A percentile compares a stretch with the other conserved stretches of the same genome.
Conservation (phyloP, 2,113 vertebrate genomes). For the Lutjanus erythropterus region DNA sequence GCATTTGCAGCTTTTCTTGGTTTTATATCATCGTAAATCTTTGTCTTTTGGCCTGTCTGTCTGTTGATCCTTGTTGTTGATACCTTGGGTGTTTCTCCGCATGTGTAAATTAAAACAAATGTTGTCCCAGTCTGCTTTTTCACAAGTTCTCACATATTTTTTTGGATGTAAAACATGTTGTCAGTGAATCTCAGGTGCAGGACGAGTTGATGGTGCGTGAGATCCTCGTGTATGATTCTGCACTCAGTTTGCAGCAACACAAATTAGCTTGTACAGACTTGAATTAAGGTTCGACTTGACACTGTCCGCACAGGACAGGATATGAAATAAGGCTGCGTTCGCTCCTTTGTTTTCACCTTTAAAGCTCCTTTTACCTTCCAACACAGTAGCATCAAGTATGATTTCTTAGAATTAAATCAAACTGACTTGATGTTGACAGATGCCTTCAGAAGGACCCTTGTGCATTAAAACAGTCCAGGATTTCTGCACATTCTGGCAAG, state of each 20-base stretch:
- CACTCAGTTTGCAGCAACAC: constrained; percentile 5
- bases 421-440: constrained; percentile 21
- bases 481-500: constrained; percentile 44
- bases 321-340: constrained; percentile 21
- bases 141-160: constrained; percentile 18
- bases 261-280: neutral
- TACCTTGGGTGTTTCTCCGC: neutral
- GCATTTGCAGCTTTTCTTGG: neutral
- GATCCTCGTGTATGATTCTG: neutral
- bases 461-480: constrained; percentile 1
- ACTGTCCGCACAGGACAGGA: neutral
- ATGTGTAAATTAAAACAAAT: constrained; percentile 28
- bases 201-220: constrained; percentile 6
- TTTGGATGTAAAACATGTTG: constrained; percentile 6
- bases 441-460: constrained; percentile 30
- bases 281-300: constrained; percentile 9
- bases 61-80: constrained; percentile 12
- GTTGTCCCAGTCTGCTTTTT: constrained; percentile 9
- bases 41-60: neutral
- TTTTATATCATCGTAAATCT: neutral
- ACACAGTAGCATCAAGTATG: neutral
- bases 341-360: constrained; percentile 17
- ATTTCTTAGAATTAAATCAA: constrained; percentile 15
- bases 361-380: constrained; percentile 2
- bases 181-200: constrained; percentile 18